A percentile compares a stretch with the other conserved stretches of the same genome.
Evolutionary conservation across 2,797 vertebrate genomes (phyloP).

Genomic region (Liasis olivaceus): DNA sequence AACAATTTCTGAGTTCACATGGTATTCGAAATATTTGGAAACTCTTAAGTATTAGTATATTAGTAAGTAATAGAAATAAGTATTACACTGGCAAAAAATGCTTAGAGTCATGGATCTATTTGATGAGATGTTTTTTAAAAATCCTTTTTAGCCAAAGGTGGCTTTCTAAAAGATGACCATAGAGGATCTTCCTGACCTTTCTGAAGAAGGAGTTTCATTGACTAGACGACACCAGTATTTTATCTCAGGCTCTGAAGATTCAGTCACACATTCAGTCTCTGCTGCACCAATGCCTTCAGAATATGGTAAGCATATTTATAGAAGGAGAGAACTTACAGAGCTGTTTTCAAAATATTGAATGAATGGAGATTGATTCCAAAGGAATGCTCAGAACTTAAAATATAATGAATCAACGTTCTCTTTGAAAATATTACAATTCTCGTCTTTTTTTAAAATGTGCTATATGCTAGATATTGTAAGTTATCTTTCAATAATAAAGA

Average conservation of each 20-base stretch:
- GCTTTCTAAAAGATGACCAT: constrained; percentile 90
- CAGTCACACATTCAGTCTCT: constrained; percentile 89
- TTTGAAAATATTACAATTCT: not conserved
- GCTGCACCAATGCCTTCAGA: constrained; percentile 95
- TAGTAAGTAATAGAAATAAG: not conserved
- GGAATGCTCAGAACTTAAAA: not conserved
- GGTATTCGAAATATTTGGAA: not conserved
- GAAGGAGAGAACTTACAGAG: not conserved
- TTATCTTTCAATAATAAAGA: not conserved
- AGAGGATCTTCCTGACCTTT: constrained; percentile 86
- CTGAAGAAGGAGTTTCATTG: constrained; percentile 77
- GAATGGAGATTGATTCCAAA: not conserved
- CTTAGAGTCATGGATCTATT: not conserved
- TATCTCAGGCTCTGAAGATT: constrained; percentile 72
- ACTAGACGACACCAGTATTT: constrained; percentile 73
- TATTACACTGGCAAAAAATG: not conserved
- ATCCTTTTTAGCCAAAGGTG: constrained; percentile 50
- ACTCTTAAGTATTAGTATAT: not conserved
- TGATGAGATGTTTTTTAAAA: not conserved
- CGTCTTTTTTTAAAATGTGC: not conserved
- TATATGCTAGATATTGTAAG: not conserved
- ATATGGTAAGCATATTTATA: constrained; percentile 80
- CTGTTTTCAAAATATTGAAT: not conserved
- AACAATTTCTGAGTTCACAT: not conserved
- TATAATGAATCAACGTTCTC: not conserved